phyloP scores from a whole-genome alignment of 2,113 vertebrate genomes.

The Pituophis catenifer region DNA sequence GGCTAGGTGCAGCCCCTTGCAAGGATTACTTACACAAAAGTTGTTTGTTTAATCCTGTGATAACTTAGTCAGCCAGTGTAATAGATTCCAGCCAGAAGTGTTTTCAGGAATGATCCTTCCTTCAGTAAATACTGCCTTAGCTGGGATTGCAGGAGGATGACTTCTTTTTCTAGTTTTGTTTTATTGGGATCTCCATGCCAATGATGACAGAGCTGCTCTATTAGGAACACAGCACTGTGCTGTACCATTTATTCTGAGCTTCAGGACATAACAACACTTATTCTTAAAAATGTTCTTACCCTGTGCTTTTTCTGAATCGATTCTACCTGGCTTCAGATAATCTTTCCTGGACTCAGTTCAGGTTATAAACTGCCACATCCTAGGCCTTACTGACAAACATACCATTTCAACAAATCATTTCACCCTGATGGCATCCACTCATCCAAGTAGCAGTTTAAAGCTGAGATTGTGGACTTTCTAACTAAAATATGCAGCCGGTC shows the following conservation, averaged over 20 bases:
- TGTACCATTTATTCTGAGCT: not conserved
- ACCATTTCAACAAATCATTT: not conserved
- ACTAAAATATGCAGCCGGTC: not conserved
- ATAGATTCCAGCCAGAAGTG: not conserved
- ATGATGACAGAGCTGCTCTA: not conserved
- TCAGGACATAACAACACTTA: not conserved
- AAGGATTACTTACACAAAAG: not conserved
- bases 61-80: not conserved
- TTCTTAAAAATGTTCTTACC: not conserved
- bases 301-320: not conserved
- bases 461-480: not conserved
- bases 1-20: not conserved
- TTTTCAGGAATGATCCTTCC: not conserved
- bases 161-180: not conserved
- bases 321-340: not conserved
- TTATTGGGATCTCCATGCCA: not conserved
- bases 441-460: not conserved
- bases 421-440: not conserved
- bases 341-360: not conserved
- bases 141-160: not conserved
- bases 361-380: not conserved
- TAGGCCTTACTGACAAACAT: not conserved
- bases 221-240: constrained; percentile 12
- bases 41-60: not conserved
- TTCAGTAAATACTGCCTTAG: not conserved